Percentiles rank a stretch among this genome's conserved stretches.
phyloP scores from a whole-genome alignment of 2,888 invertebrate genomes.

The Dromius quadrimaculatus region DNA sequence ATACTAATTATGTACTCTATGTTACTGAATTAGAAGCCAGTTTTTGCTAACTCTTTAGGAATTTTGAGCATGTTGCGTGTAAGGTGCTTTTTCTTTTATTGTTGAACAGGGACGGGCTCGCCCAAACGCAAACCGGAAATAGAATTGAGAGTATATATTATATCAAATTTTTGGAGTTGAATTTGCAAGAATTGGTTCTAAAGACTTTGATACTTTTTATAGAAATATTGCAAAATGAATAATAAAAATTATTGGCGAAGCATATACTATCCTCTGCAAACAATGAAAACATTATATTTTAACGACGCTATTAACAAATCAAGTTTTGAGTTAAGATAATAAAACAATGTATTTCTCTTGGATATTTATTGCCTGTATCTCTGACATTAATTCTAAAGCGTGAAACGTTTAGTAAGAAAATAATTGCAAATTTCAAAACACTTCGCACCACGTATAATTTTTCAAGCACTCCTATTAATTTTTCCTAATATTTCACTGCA shows the following conservation, averaged over 20 bases:
- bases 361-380: neutral
- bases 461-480: neutral
- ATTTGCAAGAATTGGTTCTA: neutral
- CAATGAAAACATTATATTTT: neutral
- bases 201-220: too few species aligned
- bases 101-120: constrained; percentile 11
- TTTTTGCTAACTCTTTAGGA: constrained; percentile 39
- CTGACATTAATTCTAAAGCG: neutral
- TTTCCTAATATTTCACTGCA: too few species aligned
- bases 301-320: neutral
- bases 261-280: neutral
- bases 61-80: constrained; percentile 34
- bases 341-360: constrained; percentile 20
- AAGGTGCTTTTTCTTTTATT: constrained; percentile 23
- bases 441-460: neutral
- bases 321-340: neutral
- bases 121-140: constrained; percentile 9
- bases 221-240: neutral
- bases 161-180: neutral
- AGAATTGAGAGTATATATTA: neutral
- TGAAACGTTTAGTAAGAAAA: neutral
- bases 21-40: constrained; percentile 30
- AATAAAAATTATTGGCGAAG: neutral
- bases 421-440: constrained; percentile 10
- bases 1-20: constrained; percentile 25